phyloP scores from a whole-genome alignment of 2,797 vertebrate species.

The Apodemus agrarius region DNA sequence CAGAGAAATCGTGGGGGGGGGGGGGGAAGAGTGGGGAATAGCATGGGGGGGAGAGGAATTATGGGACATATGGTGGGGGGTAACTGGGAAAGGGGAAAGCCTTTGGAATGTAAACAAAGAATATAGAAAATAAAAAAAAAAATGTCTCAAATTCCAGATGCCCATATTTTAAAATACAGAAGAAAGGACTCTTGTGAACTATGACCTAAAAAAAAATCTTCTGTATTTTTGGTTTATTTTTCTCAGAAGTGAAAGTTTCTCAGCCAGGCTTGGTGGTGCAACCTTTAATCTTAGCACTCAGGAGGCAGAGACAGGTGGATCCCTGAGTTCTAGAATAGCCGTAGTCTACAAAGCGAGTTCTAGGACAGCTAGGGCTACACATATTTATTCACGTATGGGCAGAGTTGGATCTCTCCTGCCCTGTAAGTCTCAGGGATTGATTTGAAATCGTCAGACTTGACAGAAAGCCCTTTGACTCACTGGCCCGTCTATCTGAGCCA shows the following conservation, averaged over 20 bases:
- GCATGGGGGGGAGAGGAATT: no score
- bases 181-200: not conserved
- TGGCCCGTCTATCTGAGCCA: not conserved
- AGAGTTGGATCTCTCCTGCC: not conserved
- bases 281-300: not conserved
- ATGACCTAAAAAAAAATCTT: not conserved
- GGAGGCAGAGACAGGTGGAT: not conserved
- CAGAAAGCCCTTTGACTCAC: not conserved
- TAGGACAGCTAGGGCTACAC: not conserved
- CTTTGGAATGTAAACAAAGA: no score
- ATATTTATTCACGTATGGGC: not conserved
- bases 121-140: no score
- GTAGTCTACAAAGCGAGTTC: not conserved
- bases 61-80: no score
- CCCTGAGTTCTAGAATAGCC: not conserved
- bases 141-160: slow-evolving; percentile 47
- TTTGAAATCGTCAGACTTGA: not conserved
- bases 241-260: not conserved
- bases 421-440: not conserved
- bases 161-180: not conserved
- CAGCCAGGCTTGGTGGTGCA: not conserved
- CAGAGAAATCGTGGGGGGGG: no score
- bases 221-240: not conserved
- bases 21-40: no score
- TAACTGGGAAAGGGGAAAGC: no score